These are phyloP conservation scores for Limanda limanda DNA, from an alignment of 2,113 vertebrate species.

Conservation along the genomic window DNA sequence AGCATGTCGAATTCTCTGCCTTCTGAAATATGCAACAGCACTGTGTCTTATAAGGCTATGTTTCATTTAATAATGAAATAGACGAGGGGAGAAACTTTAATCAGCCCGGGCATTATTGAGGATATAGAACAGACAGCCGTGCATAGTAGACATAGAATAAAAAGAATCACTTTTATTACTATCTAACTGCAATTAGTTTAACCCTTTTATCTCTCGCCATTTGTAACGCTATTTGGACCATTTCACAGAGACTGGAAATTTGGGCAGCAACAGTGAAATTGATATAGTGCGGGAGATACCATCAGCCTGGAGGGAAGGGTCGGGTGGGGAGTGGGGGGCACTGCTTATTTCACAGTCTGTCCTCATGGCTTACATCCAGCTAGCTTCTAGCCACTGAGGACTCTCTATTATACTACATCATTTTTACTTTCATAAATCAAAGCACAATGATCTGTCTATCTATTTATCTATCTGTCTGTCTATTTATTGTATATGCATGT, in stretches of 20 bases:
- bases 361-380: conserved; percentile 78
- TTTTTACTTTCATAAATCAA: conserved; percentile 26
- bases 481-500: neutral
- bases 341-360: conserved; percentile 83
- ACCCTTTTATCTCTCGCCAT: conserved; percentile 84
- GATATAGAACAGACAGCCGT: conserved; percentile 71
- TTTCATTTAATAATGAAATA: conserved; percentile 84
- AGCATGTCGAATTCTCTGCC: conserved; percentile 75
- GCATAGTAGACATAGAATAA: conserved; percentile 77
- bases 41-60: conserved; percentile 61
- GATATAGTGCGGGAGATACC: conserved; percentile 82
- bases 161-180: conserved; percentile 83
- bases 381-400: conserved; percentile 53
- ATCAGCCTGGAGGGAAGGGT: conserved; percentile 81
- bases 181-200: conserved; percentile 85
- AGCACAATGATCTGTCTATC: conserved; percentile 33
- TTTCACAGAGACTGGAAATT: conserved; percentile 83
- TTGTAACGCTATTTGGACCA: conserved; percentile 84
- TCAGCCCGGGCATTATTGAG: conserved; percentile 76
- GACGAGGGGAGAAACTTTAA: conserved; percentile 76
- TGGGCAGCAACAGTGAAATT: conserved; percentile 81
- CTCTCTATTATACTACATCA: conserved; percentile 22
- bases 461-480: conserved; percentile 9
- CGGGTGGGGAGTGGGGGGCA: conserved; percentile 64
- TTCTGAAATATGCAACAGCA: conserved; percentile 72